Base-by-base conservation (phyloP, 2,888 invertebrate species). In the Dioctria rufipes region DNA sequence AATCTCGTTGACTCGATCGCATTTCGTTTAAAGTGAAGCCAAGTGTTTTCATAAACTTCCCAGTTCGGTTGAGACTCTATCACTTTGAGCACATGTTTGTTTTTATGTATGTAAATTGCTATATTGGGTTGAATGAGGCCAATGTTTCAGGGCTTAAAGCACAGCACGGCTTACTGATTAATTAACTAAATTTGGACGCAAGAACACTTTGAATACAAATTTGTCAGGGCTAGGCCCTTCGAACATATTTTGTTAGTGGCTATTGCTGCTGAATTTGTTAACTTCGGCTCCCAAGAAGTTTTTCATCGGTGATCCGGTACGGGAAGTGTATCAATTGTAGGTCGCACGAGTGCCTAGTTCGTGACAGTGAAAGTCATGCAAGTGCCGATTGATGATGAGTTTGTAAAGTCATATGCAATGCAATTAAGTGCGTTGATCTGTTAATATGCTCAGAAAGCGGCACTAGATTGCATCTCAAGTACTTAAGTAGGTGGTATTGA, bases 141-240 rank as follows among this genome's bases (percentile, higher is more conserved):
- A 61, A 61, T 61, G 61, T 39, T 25, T 54, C 11, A 61, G 61
- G 61, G 61, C 61, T 61, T 54, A 25, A 61, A 61, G 37, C 61
- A 61, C 61, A 61, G 61, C 39, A 4, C 61, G 8, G 39, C 37
- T 61, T 61, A 61, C 37, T 61, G 61, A 61, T 61, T 61, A 39
- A 5, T n/a, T 4, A 54, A 54, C 6, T 54, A 11, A 11, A n/a
- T 6, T 46, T 46, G 46, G n/a, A 8, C 11, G 4, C 4, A 54
- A 54, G 11, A 8, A 8, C 9, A 54, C 11, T 54, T 54, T 54
- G 54, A 54, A 54, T 54, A 54, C 54, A 3, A 54, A 54, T 54
- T 54, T n/a, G 11, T 54, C 11, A 4, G n/a, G 11, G 54, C 11
- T n/a, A n/a, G 11, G 11, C 54, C 54, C 54, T 54, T 54, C 46